Percentiles rank a stretch among this genome's conserved stretches.
phyloP scores from a whole-genome alignment of 2,888 invertebrate species.

The Volucella inflata region DNA sequence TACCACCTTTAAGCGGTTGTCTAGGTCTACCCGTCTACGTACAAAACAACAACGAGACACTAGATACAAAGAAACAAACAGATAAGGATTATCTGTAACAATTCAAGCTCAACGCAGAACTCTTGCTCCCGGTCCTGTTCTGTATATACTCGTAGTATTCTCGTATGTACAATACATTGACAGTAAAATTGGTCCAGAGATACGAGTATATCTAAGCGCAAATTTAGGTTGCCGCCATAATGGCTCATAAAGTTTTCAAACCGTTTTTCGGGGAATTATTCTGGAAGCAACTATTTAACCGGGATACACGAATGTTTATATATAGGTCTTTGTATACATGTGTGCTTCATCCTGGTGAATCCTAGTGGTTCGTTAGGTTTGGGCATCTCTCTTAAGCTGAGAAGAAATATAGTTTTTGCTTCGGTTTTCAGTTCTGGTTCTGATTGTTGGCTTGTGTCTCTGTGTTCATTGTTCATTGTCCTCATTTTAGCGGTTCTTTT shows the following conservation, averaged over 20 bases:
- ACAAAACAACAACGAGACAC: conserved; percentile 24
- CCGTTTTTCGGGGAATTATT: conserved; percentile 58
- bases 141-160: conserved; percentile 3
- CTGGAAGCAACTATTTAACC: conserved; percentile 49
- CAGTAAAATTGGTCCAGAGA: conserved; percentile 52
- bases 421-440: neutral
- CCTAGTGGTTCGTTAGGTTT: conserved; percentile 16
- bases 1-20: conserved; percentile 63
- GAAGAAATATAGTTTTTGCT: conserved; percentile 58
- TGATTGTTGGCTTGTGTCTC: neutral
- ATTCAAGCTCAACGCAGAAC: neutral
- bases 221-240: conserved; percentile 80
- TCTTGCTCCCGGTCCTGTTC: neutral
- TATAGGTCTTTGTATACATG: neutral
- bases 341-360: conserved; percentile 37
- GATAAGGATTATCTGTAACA: conserved; percentile 48
- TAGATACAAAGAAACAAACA: neutral
- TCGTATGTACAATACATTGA: neutral
- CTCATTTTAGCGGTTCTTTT: conserved; percentile 49
- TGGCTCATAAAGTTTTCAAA: conserved; percentile 81
- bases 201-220: conserved; percentile 67
- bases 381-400: conserved; percentile 50
- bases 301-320: neutral
- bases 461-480: conserved; percentile 33
- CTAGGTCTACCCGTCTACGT: conserved; percentile 38